These are phyloP conservation scores for Agapornis roseicollis DNA, from an alignment of 2,113 vertebrate species.

Conservation along the genomic window DNA sequence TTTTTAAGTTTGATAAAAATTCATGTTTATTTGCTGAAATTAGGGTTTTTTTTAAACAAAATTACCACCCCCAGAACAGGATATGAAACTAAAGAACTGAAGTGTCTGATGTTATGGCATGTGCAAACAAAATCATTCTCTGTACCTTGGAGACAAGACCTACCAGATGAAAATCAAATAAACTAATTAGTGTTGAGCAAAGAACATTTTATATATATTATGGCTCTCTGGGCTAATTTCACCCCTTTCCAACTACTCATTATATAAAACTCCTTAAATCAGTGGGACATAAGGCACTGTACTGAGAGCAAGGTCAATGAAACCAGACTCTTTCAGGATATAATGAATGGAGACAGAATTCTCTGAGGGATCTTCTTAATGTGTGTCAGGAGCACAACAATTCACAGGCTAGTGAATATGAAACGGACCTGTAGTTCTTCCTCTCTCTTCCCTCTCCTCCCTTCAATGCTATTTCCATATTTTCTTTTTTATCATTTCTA, in stretches of 20 bases:
- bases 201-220: slow-evolving; percentile 32
- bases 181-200: slow-evolving; percentile 52
- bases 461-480: not conserved
- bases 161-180: slow-evolving; percentile 44
- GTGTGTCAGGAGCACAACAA: slow-evolving; percentile 27
- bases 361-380: slow-evolving; percentile 34
- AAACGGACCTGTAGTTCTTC: not conserved
- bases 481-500: not conserved
- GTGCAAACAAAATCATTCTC: slow-evolving; percentile 26
- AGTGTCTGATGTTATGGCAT: not conserved
- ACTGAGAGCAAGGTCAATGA: slow-evolving; percentile 47
- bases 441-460: too few relatives aligned
- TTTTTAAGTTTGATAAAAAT: not conserved
- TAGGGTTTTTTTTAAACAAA: not conserved
- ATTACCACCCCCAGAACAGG: not conserved
- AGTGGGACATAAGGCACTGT: slow-evolving; percentile 11
- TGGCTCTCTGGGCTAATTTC: slow-evolving; percentile 39
- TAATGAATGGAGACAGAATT: slow-evolving; percentile 54
- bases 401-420: not conserved
- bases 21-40: not conserved
- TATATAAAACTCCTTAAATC: slow-evolving; percentile 38
- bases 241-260: slow-evolving; percentile 4
- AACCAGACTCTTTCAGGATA: slow-evolving; percentile 27
- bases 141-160: slow-evolving; percentile 43
- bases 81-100: not conserved